A percentile compares a stretch with the other conserved stretches of the same genome.
Evolutionary conservation across 2,888 invertebrate genomes (phyloP).

Genomic region (Eupeodes latifasciatus): DNA sequence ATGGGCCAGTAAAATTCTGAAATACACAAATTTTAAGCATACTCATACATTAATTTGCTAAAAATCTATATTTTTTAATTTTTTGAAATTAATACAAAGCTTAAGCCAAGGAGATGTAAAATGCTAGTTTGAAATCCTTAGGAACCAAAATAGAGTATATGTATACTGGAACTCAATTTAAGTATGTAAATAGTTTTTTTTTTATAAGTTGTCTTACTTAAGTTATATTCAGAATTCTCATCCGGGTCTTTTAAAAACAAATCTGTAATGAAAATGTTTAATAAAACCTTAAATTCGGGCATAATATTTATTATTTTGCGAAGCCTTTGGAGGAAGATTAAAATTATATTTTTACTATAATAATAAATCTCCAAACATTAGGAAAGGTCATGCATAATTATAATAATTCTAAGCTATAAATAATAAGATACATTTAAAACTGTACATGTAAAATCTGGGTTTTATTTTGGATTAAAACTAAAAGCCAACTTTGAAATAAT

Average conservation of each 20-base stretch:
- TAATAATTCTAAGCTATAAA: slow-evolving; percentile 15
- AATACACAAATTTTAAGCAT: slow-evolving; percentile 29
- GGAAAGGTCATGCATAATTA: slow-evolving; percentile 31
- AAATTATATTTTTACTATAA: neutral
- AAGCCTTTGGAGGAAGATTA: slow-evolving; percentile 5
- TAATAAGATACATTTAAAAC: slow-evolving; percentile 5
- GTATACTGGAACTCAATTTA: slow-evolving; percentile 7
- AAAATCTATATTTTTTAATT: slow-evolving; percentile 10
- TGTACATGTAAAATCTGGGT: neutral
- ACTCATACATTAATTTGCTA: slow-evolving; percentile 6
- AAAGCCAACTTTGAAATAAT: slow-evolving; percentile 19
- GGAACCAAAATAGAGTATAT: slow-evolving; percentile 12
- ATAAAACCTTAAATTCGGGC: slow-evolving; percentile 21
- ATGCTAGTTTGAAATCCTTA: slow-evolving; percentile 20
- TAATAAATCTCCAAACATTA: slow-evolving; percentile 28
- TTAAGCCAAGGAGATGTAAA: neutral
- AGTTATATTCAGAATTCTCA: slow-evolving; percentile 35
- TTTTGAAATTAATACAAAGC: neutral
- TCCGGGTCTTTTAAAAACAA: slow-evolving; percentile 47
- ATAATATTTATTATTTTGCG: slow-evolving; percentile 4
- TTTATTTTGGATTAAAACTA: slow-evolving; percentile 15
- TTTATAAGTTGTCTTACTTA: slow-evolving; percentile 25
- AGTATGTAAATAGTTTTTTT: neutral
- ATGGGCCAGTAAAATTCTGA: slow-evolving; percentile 16
- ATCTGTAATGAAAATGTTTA: slow-evolving; percentile 43